A percentile compares a stretch with the other conserved stretches of the same genome.
phyloP scores from a whole-genome alignment of 2,888 invertebrate genomes.

The Watsonalla binaria region DNA sequence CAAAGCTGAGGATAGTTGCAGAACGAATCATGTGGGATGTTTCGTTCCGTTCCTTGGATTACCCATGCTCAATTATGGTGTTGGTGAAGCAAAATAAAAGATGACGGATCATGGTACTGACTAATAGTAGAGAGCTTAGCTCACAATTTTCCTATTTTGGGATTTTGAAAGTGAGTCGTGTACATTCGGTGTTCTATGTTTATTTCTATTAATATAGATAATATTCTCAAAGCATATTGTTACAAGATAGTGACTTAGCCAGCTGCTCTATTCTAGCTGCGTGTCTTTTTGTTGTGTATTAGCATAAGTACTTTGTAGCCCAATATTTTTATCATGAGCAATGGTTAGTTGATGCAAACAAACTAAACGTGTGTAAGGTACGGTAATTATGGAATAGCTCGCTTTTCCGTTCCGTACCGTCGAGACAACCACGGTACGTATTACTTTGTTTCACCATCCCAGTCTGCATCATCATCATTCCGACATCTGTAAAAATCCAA shows the following conservation, averaged over 20 bases:
- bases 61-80: conserved; percentile 25
- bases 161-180: conserved; percentile 35
- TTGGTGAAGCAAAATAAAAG: conserved; percentile 1
- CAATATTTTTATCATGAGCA: conserved; percentile 56
- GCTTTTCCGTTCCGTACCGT: conserved; percentile 85
- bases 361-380: conserved; percentile 72
- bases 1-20: conserved; percentile 48
- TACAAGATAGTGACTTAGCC: conserved; percentile 60
- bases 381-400: conserved; percentile 60
- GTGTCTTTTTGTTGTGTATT: conserved; percentile 70
- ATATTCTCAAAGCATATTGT: conserved; percentile 38
- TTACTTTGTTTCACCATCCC: conserved; percentile 96
- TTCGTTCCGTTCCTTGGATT: conserved; percentile 20
- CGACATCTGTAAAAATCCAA: conserved; percentile 93
- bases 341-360: conserved; percentile 76
- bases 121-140: conserved; percentile 25
- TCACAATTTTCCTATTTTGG: conserved; percentile 7
- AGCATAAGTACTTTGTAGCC: conserved; percentile 63
- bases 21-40: conserved; percentile 8
- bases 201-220: conserved; percentile 23
- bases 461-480: conserved; percentile 98
- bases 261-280: conserved; percentile 68
- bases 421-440: conserved; percentile 85
- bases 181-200: conserved; percentile 33
- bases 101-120: conserved; percentile 14